Evolutionary conservation across 2,797 vertebrate genomes (phyloP).

Genomic region (Enteromius mattozi): DNA sequence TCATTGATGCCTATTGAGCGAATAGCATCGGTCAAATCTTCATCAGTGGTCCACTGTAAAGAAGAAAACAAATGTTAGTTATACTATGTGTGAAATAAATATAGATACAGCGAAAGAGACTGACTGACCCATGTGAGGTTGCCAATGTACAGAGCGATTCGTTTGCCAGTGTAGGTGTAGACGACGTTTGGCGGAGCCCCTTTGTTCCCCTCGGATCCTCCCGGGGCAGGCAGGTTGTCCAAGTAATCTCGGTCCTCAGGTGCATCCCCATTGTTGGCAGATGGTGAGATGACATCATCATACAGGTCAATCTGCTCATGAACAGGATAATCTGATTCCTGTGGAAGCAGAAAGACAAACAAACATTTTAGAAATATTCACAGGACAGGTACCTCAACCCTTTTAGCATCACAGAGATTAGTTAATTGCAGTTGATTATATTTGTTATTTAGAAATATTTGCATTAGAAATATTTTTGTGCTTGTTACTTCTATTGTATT

Average conservation of each 20-base stretch:
- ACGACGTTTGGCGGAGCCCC: conserved; percentile 90
- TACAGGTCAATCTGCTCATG: conserved; percentile 98
- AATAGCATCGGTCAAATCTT: conserved; percentile 97
- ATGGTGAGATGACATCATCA: conserved; percentile 97
- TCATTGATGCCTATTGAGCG: conserved; percentile 94
- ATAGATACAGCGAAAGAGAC: background rate
- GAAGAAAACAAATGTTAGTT: conserved; percentile 13
- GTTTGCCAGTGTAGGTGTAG: conserved; percentile 95
- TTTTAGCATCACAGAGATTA: background rate
- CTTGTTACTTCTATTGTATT: too few relatives aligned
- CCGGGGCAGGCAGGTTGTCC: conserved; percentile 90
- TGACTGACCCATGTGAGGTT: conserved; percentile 95
- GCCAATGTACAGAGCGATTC: conserved; percentile 96
- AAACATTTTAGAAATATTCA: background rate
- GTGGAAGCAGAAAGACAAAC: conserved; percentile 43
- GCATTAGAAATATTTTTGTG: too few relatives aligned
- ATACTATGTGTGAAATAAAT: background rate
- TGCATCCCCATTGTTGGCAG: conserved; percentile 98
- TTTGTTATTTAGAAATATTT: too few relatives aligned
- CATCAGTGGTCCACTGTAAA: conserved; percentile 97
- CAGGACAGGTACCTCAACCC: background rate
- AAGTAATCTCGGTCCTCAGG: conserved; percentile 97
- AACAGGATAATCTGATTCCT: conserved; percentile 96
- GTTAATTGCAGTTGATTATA: background rate
- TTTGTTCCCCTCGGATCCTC: conserved; percentile 91